phyloP scores from a whole-genome alignment of 2,888 invertebrate species.

The Eupithecia abbreviata region DNA sequence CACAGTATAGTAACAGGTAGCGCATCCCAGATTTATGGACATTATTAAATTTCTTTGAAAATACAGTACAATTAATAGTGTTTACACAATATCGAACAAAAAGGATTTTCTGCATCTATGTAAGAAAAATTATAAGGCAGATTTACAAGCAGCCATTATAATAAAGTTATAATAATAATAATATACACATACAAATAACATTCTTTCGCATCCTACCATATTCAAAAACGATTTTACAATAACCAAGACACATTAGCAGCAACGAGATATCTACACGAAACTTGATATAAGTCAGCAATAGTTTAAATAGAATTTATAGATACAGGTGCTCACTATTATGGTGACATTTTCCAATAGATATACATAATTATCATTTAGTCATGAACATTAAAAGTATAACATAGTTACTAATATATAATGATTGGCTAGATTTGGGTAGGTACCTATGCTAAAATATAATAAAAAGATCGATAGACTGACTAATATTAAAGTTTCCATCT shows the following conservation, averaged over 20 bases:
- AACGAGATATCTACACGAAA: background rate
- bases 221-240: background rate
- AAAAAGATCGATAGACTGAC: slow-evolving; percentile 34
- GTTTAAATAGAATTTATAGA: background rate
- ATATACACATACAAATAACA: background rate
- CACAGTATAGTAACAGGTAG: too few relatives aligned
- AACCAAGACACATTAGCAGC: background rate
- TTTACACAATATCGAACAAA: background rate
- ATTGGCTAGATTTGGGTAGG: background rate
- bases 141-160: background rate
- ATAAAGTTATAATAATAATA: background rate
- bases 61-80: background rate
- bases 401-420: background rate
- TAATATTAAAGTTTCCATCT: slow-evolving; percentile 21
- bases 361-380: background rate
- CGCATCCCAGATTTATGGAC: too few relatives aligned
- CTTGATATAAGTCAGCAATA: background rate
- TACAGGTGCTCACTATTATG: slow-evolving; percentile 25
- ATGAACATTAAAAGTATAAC: background rate
- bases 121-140: background rate
- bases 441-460: slow-evolving; percentile 4
- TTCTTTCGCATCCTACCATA: background rate
- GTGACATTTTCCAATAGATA: slow-evolving; percentile 21
- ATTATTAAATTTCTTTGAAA: too few relatives aligned
- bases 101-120: background rate